Base-by-base conservation (phyloP, 2,113 vertebrate genomes). In the Martes martes region DNA sequence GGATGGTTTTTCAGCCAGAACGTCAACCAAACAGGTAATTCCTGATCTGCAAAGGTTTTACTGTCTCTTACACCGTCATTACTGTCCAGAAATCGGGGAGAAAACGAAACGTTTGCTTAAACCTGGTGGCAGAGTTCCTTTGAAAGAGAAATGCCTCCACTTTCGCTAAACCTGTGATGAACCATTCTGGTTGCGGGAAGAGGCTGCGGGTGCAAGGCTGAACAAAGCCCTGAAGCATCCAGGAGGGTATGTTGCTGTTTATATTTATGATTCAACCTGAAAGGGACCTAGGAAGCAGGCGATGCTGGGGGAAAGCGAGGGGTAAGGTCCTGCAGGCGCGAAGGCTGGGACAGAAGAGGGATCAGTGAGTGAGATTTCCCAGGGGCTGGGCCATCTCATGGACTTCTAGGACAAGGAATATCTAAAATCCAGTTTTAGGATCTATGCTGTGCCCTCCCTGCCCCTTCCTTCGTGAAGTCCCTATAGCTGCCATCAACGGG, bases 401-500 rank as follows among this genome's bases (percentile, higher is more conserved):
- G 24, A 52, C 33, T 59, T 33, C 31, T 2, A 42, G 39, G 42
- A 63, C 55, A 21, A 71, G 21, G 39, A n/a, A 13, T 2, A 31
- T 59, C 61, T 74, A 6, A 61, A 67, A 50, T 11, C n/a, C 26
- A 28, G 18, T 11, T 50, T 21, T 7, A 78, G 61, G 81, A 24
- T 28, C 36, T 69, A 14, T 50, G 85, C 67, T 5, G 0, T 15
- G 26, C 21, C 28, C 0, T 59, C n/a, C 57, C 67, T 0, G 8
- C 16, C 21, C n/a, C 74, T 7, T 47, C 42, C 78, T 52, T 85
- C 8, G 8, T 2, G 13, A 69, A 74, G 14, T 39, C 50, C 11
- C 61, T 50, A 0, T 31, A 42, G 26, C 45, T 59, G 39, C 11
- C 23, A 36, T 28, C 81, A 36, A 13, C 0, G 0, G 23, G 23